A percentile compares a stretch with the other conserved stretches of the same genome.
Conservation (phyloP, 2,797 vertebrate genomes). For the Lemur catta region DNA sequence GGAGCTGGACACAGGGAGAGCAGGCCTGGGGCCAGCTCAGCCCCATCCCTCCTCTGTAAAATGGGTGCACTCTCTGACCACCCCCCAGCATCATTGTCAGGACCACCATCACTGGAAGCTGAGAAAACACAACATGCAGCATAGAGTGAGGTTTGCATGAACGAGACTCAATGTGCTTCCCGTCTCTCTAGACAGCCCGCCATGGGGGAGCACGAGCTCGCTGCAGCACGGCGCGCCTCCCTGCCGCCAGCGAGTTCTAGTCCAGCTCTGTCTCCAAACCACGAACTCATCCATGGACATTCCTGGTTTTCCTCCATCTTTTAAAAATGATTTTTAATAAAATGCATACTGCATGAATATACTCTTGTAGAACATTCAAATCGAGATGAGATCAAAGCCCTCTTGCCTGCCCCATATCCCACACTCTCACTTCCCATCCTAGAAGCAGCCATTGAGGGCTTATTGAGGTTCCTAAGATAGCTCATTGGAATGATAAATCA, state of each 20-base stretch:
- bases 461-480: background rate
- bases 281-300: background rate
- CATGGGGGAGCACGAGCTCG: accelerated
- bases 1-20: background rate
- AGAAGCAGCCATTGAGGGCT: background rate
- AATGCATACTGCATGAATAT: background rate
- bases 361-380: background rate
- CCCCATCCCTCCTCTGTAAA: background rate
- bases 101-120: background rate
- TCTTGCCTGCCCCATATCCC: background rate
- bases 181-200: background rate
- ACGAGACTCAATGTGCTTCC: accelerated
- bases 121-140: background rate
- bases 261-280: background rate
- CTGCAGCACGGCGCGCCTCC: background rate
- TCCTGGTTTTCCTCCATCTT: background rate
- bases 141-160: background rate
- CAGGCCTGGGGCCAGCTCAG: too few relatives aligned
- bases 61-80: background rate
- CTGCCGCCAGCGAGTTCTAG: background rate
- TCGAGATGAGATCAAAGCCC: background rate
- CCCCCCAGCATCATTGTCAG: background rate
- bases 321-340: conserved; percentile 23
- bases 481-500: background rate
- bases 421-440: background rate